These are phyloP conservation scores for Chironomus striatipennis DNA, from an alignment of 1,140 invertebrate genomes.

Conservation along the genomic window DNA sequence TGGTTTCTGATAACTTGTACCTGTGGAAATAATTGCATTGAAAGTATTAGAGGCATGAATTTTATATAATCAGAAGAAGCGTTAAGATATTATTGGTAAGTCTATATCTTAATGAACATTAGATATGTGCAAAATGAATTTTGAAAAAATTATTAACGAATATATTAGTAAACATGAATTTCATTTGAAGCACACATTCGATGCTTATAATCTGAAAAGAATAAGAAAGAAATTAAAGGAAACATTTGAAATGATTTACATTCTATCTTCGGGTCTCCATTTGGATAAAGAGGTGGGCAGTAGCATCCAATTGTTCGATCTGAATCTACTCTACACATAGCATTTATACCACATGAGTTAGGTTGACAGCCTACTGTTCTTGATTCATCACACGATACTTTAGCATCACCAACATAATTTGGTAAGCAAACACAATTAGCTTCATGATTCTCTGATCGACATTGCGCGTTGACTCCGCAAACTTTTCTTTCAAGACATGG, in stretches of 20 bases:
- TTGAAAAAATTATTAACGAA: too few relatives aligned
- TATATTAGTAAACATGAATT: too few relatives aligned
- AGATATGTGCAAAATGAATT: too few relatives aligned
- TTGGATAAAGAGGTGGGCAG: conserved; percentile 69
- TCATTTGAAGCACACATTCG: too few relatives aligned
- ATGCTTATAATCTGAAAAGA: too few relatives aligned
- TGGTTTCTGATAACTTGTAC: conserved; percentile 52
- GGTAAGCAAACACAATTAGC: conserved; percentile 78
- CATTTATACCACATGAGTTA: conserved; percentile 77
- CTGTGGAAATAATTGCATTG: conserved; percentile 39
- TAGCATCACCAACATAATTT: conserved; percentile 74
- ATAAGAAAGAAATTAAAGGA: neutral
- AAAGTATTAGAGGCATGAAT: neutral
- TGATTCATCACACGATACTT: conserved; percentile 56
- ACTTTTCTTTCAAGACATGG: conserved; percentile 65
- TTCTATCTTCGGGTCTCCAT: conserved; percentile 74
- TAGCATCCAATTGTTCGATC: conserved; percentile 65
- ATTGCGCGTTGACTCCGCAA: conserved; percentile 80
- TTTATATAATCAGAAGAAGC: too few relatives aligned
- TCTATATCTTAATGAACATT: too few relatives aligned
- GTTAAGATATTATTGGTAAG: too few relatives aligned
- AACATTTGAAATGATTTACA: conserved; percentile 52
- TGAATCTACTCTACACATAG: conserved; percentile 61
- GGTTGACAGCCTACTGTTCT: conserved; percentile 52
- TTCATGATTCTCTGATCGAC: conserved; percentile 62